Conservation (phyloP, 1,140 invertebrate genomes). For the Octopus bimaculoides region DNA sequence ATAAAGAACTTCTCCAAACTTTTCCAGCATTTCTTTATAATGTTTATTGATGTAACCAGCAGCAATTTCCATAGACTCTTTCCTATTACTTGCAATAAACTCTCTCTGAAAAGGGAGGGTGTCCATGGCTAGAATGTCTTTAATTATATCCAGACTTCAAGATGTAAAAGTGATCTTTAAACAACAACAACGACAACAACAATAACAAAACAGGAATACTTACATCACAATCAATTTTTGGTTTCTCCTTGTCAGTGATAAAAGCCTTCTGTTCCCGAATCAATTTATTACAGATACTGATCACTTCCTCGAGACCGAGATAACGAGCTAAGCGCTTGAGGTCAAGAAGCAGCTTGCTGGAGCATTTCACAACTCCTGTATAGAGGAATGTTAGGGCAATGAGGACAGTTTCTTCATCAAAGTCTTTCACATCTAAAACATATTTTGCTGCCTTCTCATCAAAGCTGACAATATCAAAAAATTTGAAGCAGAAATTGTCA, state of each 20-base stretch:
- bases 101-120: too few species aligned
- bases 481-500: background rate
- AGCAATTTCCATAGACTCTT: too few species aligned
- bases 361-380: slow-evolving; percentile 5
- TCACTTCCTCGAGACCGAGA: background rate
- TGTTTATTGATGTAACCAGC: too few species aligned
- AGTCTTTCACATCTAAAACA: background rate
- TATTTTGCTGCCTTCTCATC: slow-evolving; percentile 1
- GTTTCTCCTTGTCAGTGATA: background rate
- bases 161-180: too few species aligned
- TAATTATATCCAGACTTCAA: too few species aligned
- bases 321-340: background rate
- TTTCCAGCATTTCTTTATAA: too few species aligned
- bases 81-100: too few species aligned
- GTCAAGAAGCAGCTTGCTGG: background rate
- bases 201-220: too few species aligned
- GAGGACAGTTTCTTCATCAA: background rate
- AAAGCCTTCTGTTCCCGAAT: background rate
- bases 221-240: too few species aligned
- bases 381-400: background rate
- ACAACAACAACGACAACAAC: too few species aligned
- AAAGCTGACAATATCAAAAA: slow-evolving; percentile 1
- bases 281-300: background rate
- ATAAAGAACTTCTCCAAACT: too few species aligned
- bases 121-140: too few species aligned